Percentiles rank a stretch among this genome's conserved stretches.
phyloP scores from a whole-genome alignment of 2,888 invertebrate species.

The Apomyelois bistriatella region DNA sequence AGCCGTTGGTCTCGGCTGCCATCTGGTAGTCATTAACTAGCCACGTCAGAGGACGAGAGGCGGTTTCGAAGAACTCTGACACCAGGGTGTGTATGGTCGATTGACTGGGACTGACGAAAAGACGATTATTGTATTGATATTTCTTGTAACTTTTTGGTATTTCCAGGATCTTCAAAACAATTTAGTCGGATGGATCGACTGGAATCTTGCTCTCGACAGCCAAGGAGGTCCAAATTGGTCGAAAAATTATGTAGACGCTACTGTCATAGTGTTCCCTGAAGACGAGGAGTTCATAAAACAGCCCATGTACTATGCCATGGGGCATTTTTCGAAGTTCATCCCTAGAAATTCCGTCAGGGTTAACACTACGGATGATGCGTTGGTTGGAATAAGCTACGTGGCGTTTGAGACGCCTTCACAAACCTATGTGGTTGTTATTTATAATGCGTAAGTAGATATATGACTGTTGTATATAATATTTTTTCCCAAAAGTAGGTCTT shows the following conservation, averaged over 20 bases:
- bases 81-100: no score
- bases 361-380: conserved; percentile 18
- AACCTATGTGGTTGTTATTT: conserved; percentile 35
- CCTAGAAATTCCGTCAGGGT: conserved; percentile 73
- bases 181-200: conserved; percentile 90
- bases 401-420: not conserved
- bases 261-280: conserved; percentile 71
- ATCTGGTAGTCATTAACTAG: no score
- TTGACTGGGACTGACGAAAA: no score
- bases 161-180: conserved; percentile 71
- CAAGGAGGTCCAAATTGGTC: conserved; percentile 89
- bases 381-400: not conserved
- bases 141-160: no score
- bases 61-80: no score
- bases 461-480: not conserved
- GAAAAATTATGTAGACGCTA: conserved; percentile 86
- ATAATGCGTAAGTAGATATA: conserved; percentile 57
- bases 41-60: no score
- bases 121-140: no score
- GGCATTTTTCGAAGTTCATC: conserved; percentile 87
- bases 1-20: no score
- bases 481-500: not conserved
- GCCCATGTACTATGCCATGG: conserved; percentile 91
- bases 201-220: conserved; percentile 88
- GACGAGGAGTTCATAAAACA: conserved; percentile 90